Evolutionary conservation across 2,113 vertebrate genomes (phyloP), one percentile per base, ranked within the genome.

Genomic region (Cyanistes caeruleus): DNA sequence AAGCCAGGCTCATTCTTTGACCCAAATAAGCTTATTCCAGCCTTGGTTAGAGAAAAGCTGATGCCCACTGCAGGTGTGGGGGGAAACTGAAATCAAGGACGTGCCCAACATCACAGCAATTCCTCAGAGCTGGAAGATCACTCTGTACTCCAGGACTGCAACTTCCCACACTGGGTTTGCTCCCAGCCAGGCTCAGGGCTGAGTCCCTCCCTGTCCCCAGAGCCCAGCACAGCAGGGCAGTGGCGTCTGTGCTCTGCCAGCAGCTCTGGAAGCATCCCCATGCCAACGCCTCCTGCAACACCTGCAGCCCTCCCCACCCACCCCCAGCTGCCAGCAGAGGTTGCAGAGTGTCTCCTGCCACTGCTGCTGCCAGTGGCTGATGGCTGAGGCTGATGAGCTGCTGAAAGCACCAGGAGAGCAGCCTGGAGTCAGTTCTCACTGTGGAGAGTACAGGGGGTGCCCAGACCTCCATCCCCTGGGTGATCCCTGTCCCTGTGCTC

Each of bases 1-100:
- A 58, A 44, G 31, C 2, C 82, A 55, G 76, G 53, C 39, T 80
- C 17, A 7, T 59, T 49, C 37, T 64, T 14, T 39, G n/a, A 13
- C 24, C 63, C 35, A 28, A 51, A 41, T 20, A 30, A 33, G 4
- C 37, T 39, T 17, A 3, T 19, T 55, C 51, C 79, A 84, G 41
- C 23, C 37, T n/a, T 17, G 56, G 3, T 44, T 5, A 76, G 41
- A 41, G 48, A 63, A 56, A 52, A 48, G n/a, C 35, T 65, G 13
- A 58, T n/a, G 25, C 41, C 39, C 2, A 0, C 3, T 15, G 59
- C 17, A 21, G 0, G 0, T 3, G 37, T 1, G 5, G 2, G 18
- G 27, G 11, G 3, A 21, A 60, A 53, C 13, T 2, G n/a, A 28
- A 70, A 41, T 27, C 53, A 14, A 30, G 62, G 53, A 24, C 1